Percentiles rank a stretch among this genome's conserved stretches.
Conservation (phyloP, 2,888 invertebrate species). For the Phorcus lineatus region DNA sequence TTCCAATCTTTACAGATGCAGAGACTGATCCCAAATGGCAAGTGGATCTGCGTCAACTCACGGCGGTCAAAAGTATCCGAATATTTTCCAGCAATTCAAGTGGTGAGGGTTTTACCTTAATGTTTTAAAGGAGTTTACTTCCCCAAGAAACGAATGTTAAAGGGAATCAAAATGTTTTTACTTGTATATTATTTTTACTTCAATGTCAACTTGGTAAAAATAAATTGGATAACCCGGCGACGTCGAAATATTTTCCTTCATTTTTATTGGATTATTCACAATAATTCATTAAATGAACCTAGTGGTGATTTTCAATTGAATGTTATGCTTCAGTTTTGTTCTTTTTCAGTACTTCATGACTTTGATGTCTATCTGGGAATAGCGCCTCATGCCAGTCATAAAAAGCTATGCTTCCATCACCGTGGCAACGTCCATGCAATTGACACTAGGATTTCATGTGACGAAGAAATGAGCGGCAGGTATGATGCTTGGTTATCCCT, state of each 20-base stretch:
- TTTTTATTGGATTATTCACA: too few species aligned
- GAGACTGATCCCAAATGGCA: slow-evolving; percentile 33
- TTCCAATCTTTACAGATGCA: slow-evolving; percentile 24
- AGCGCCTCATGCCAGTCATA: slow-evolving; percentile 31
- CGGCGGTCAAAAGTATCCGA: slow-evolving; percentile 33
- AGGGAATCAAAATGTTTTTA: too few species aligned
- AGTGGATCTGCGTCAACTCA: slow-evolving; percentile 37
- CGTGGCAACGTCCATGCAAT: slow-evolving; percentile 10
- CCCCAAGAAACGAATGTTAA: neutral
- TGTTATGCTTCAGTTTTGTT: too few species aligned
- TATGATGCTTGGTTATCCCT: neutral
- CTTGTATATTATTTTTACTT: too few species aligned
- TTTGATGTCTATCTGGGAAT: slow-evolving; percentile 37
- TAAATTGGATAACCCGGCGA: too few species aligned
- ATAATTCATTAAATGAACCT: too few species aligned
- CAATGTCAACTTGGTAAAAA: too few species aligned
- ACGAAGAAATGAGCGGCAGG: slow-evolving; percentile 35
- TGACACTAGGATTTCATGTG: slow-evolving; percentile 35
- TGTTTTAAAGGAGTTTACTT: neutral
- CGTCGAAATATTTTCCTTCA: too few species aligned
- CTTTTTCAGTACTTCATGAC: slow-evolving; percentile 34
- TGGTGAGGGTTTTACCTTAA: neutral
- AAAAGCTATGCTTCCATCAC: slow-evolving; percentile 33
- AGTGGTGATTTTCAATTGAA: too few species aligned
- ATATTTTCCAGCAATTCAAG: slow-evolving; percentile 33